Percentiles rank a stretch among this genome's conserved stretches.
Evolutionary conservation across 1,140 invertebrate genomes (phyloP).

Genomic region (Diorhabda carinulata): DNA sequence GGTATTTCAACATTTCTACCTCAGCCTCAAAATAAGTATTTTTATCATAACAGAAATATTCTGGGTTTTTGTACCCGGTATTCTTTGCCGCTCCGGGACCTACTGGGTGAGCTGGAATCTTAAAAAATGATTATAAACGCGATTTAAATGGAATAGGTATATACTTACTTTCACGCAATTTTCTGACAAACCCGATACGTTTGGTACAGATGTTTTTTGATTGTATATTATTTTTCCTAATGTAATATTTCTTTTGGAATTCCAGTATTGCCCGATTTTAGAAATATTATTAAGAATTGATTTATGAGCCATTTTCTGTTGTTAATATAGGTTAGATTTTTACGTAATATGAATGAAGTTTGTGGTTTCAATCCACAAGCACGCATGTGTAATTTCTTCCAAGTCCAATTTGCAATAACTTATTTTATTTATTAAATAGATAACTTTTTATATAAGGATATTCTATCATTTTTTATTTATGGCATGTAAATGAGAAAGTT

Average conservation of each 20-base stretch:
- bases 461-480: too few relatives aligned
- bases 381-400: too few relatives aligned
- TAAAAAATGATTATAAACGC: neutral
- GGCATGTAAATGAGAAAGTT: too few relatives aligned
- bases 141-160: too few relatives aligned
- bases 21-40: constrained; percentile 79
- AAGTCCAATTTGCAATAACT: too few relatives aligned
- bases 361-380: too few relatives aligned
- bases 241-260: constrained; percentile 16
- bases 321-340: neutral
- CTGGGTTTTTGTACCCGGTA: constrained; percentile 77
- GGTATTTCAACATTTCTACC: constrained; percentile 74
- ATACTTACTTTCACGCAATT: constrained; percentile 52
- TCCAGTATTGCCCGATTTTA: too few relatives aligned
- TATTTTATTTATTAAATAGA: too few relatives aligned
- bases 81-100: constrained; percentile 69
- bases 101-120: constrained; percentile 55
- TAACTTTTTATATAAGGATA: too few relatives aligned
- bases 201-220: constrained; percentile 25
- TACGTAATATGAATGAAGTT: neutral
- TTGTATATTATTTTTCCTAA: constrained; percentile 39
- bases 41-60: constrained; percentile 79
- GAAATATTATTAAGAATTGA: too few relatives aligned
- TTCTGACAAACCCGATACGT: constrained; percentile 63
- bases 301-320: neutral